Conservation (phyloP, 1,140 invertebrate genomes). For the Mya arenaria region DNA sequence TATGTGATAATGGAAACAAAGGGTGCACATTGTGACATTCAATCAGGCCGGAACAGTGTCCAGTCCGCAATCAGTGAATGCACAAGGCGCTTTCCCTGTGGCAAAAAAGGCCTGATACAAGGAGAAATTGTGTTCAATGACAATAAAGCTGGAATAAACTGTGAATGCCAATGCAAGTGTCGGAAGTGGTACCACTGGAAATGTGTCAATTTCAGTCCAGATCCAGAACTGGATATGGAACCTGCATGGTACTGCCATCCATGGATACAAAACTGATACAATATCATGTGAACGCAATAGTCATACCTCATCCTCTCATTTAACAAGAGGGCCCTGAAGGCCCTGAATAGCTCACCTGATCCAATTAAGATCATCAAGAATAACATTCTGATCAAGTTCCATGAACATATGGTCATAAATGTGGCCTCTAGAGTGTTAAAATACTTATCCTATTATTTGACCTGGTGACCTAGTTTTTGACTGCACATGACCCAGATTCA, state of each 20-base stretch:
- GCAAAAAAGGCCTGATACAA: background rate
- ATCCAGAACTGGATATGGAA: background rate
- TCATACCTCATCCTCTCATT: too few species aligned
- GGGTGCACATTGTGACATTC: too few species aligned
- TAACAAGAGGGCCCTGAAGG: too few species aligned
- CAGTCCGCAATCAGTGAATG: background rate
- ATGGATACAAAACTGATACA: background rate
- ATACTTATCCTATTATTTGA: too few species aligned
- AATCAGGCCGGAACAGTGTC: background rate
- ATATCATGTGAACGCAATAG: background rate
- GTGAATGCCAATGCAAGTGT: background rate
- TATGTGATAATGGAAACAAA: too few species aligned
- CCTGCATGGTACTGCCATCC: background rate
- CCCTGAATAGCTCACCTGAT: too few species aligned
- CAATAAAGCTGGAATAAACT: background rate
- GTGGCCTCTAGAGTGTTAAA: too few species aligned
- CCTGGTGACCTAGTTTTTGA: too few species aligned
- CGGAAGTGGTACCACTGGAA: slow-evolving; percentile 8
- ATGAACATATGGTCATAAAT: too few species aligned
- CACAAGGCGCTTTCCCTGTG: background rate
- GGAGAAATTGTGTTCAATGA: background rate
- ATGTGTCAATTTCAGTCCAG: background rate
- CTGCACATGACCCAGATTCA: too few species aligned
- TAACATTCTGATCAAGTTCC: too few species aligned
- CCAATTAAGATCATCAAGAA: too few species aligned